Conservation (phyloP, 1,140 invertebrate species). For the Phthorimaea operculella region DNA sequence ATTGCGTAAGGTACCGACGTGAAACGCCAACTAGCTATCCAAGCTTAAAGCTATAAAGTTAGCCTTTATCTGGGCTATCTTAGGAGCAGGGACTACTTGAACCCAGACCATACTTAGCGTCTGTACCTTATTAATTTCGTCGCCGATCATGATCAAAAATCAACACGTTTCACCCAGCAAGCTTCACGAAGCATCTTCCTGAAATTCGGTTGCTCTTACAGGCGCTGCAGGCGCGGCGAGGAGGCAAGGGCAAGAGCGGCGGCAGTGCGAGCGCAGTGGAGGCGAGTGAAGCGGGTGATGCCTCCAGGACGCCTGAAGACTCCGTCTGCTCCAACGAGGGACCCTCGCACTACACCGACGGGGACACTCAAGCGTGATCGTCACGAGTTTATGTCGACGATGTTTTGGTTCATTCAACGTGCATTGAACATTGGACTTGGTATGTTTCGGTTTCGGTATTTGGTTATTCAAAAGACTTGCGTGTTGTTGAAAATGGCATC, state of each 20-base stretch:
- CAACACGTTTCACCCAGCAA: not conserved
- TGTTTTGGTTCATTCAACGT: no score
- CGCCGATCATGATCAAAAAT: not conserved
- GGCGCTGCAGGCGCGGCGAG: constrained; percentile 70
- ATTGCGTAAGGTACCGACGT: no score
- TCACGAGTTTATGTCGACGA: not conserved
- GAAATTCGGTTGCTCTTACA: constrained; percentile 13
- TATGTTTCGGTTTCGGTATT: no score
- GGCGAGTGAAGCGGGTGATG: constrained; percentile 73
- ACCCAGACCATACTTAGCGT: no score
- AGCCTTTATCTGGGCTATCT: no score
- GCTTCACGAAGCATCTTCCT: not conserved
- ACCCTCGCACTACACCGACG: constrained; percentile 68
- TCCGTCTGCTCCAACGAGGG: constrained; percentile 82
- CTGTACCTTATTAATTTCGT: no score
- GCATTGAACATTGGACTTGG: no score
- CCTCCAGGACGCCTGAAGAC: constrained; percentile 75
- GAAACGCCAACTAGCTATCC: no score
- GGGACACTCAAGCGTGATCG: constrained; percentile 37
- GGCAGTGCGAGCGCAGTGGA: constrained; percentile 68
- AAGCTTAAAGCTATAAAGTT: no score
- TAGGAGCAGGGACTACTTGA: no score
- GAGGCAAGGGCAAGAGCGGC: constrained; percentile 65
- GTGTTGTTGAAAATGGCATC: no score
- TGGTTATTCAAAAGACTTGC: no score